Base-by-base conservation (phyloP, 2,797 vertebrate genomes). In the Nyctibius grandis region DNA sequence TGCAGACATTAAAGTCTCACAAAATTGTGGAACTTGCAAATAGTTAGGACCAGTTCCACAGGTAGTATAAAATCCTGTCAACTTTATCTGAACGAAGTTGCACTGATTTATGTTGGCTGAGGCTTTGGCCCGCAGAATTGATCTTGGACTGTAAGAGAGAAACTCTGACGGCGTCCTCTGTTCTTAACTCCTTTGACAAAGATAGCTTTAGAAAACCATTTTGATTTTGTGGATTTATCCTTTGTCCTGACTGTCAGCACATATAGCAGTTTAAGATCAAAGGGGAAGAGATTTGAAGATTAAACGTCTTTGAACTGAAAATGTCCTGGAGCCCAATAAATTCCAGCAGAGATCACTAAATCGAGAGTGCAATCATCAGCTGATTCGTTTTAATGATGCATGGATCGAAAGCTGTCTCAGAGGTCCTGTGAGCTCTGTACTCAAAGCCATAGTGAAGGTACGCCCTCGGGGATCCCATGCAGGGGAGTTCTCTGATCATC, bases 151-250 rank as follows among this genome's bases (percentile, higher is more conserved):
- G 45, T 59, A 68, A 80, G 84, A 76, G 73, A 48, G 83, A 77
- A 73, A 40, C 86, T 87, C 84, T 83, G 86, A 42, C 0, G 0
- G 36, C 83, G 84, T 93, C 80, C 78, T 92, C 88, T 96, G 84
- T 91, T 96, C 88, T 88, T 53, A 91, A 77, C 56, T 82, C 69
- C 89, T 93, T 94, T 93, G 89, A 93, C 93, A 94, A 91, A 96
- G 89, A 91, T 42, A 84, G 83, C 77, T 86, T 87, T 85, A 93
- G 93, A 95, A 96, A 94, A 68, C 44, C 80, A 76, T 95, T 92
- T 93, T 96, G 96, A 91, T 95, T 92, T 94, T 89, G 75, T 91
- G 91, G 91, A 75, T 96, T 95, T 96, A 96, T 94, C 78, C 93
- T 96, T 96, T 95, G 92, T 96, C 89, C 92, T 92, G 75, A 54